Evolutionary conservation across 2,113 vertebrate genomes (phyloP).

Genomic region (Gavialis gangeticus): DNA sequence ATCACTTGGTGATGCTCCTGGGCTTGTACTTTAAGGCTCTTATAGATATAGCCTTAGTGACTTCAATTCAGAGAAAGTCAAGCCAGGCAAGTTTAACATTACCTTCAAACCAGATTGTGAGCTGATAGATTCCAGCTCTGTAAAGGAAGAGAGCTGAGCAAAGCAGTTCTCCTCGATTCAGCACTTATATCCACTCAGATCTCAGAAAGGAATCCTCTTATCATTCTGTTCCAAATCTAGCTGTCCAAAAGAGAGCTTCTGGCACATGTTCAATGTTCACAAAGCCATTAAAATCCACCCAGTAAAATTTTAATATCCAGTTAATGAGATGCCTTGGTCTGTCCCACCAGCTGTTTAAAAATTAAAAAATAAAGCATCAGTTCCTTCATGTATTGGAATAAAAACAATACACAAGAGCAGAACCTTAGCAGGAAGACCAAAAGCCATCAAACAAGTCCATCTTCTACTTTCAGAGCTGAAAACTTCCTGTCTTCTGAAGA

Average conservation of each 20-base stretch:
- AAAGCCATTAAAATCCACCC: background rate
- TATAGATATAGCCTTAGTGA: too few species aligned
- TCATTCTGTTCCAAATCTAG: background rate
- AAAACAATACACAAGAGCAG: background rate
- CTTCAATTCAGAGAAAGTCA: background rate
- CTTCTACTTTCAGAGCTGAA: background rate
- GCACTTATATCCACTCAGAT: background rate
- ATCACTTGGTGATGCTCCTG: too few species aligned
- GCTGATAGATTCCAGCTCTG: background rate
- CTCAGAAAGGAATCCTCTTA: background rate
- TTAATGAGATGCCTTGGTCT: background rate
- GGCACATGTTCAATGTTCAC: background rate
- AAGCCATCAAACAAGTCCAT: background rate
- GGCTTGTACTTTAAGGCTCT: too few species aligned
- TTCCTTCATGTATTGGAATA: background rate
- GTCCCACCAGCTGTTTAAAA: background rate
- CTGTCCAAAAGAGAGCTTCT: background rate
- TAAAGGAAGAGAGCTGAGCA: background rate
- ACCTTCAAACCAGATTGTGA: background rate
- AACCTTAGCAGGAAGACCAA: background rate
- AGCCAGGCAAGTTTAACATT: background rate
- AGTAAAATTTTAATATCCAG: background rate
- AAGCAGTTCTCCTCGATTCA: background rate
- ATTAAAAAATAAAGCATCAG: background rate
- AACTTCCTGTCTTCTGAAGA: background rate